Conservation (phyloP, 2,113 vertebrate species). For the Gobiocypris rarus region DNA sequence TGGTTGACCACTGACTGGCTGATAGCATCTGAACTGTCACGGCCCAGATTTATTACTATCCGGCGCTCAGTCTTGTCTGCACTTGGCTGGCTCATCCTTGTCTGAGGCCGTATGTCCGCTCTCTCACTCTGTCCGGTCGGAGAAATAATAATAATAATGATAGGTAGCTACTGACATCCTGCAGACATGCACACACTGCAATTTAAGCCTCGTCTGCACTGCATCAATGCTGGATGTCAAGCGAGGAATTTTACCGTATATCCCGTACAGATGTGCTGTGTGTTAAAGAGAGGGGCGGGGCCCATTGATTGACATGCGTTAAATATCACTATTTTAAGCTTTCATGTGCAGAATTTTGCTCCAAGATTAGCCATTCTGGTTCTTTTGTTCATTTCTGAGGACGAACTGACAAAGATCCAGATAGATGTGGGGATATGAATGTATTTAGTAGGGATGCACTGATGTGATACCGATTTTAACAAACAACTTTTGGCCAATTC, state of each 20-base stretch:
- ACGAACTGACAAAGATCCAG: background rate
- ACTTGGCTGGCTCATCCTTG: slow-evolving; percentile 23
- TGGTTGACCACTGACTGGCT: slow-evolving; percentile 45
- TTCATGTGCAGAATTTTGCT: background rate
- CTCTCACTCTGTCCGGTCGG: slow-evolving; percentile 33
- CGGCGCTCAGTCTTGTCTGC: slow-evolving; percentile 3
- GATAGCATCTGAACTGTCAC: slow-evolving; percentile 53
- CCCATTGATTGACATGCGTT: background rate
- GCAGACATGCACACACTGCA: slow-evolving; percentile 53
- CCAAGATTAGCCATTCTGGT: background rate
- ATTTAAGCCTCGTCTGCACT: slow-evolving; percentile 48
- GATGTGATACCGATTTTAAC: too few relatives aligned
- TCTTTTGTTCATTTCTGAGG: background rate
- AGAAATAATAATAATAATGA: slow-evolving; percentile 39
- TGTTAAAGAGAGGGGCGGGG: background rate
- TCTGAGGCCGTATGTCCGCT: slow-evolving; percentile 39
- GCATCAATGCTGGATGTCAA: slow-evolving; percentile 44
- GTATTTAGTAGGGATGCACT: too few relatives aligned
- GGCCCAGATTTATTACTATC: slow-evolving; percentile 41
- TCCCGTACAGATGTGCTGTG: slow-evolving; percentile 49
- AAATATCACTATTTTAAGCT: background rate
- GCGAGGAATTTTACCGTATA: slow-evolving; percentile 38
- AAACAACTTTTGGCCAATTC: too few relatives aligned
- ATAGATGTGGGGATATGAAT: too few relatives aligned
- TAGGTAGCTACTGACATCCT: slow-evolving; percentile 52